A percentile compares a stretch with the other conserved stretches of the same genome.
phyloP scores from a whole-genome alignment of 2,113 vertebrate genomes.

The Megaceryle maxima region DNA sequence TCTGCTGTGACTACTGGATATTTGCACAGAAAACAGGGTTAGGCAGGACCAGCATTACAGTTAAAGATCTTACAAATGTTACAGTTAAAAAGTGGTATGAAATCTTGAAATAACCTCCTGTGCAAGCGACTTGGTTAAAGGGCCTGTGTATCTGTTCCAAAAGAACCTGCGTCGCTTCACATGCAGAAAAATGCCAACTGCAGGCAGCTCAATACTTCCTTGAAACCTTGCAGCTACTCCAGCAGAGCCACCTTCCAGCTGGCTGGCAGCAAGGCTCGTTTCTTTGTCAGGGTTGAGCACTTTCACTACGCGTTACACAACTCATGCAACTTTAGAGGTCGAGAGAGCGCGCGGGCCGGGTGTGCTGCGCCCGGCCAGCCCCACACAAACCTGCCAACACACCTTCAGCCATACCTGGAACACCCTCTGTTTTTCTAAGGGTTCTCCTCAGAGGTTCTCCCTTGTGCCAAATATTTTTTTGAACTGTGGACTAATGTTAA shows the following conservation, averaged over 20 bases:
- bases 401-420: constrained; percentile 22
- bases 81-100: neutral
- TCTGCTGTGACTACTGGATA: neutral
- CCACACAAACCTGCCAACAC: constrained; percentile 20
- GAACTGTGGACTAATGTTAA: constrained; percentile 59
- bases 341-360: neutral
- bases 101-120: neutral
- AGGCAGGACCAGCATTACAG: constrained; percentile 1
- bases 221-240: neutral
- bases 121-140: neutral
- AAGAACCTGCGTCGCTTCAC: neutral
- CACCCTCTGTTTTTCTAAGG: constrained; percentile 56
- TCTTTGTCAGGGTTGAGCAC: constrained; percentile 32
- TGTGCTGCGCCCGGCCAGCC: neutral
- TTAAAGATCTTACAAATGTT: neutral
- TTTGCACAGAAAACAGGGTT: neutral
- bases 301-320: neutral
- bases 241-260: neutral
- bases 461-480: constrained; percentile 64
- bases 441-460: constrained; percentile 56
- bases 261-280: neutral
- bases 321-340: constrained; percentile 18
- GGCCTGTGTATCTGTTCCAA: neutral
- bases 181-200: constrained; percentile 32
- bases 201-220: constrained; percentile 7